Evolutionary conservation across 2,888 invertebrate genomes (phyloP).

Genomic region (Drosophila borealis): DNA sequence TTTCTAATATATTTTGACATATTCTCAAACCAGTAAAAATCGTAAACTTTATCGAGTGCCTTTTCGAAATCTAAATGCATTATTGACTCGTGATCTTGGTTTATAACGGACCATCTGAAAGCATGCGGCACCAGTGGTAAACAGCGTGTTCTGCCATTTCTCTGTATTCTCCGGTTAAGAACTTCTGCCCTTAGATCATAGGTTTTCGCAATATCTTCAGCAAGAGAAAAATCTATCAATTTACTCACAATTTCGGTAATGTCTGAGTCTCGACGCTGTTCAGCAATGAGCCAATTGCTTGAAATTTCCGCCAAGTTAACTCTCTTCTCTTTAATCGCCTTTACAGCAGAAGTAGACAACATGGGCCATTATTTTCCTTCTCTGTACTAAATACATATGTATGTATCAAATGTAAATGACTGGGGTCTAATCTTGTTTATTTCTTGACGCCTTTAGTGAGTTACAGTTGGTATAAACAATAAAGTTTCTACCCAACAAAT

Average conservation of each 20-base stretch:
- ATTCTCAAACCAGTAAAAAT: background rate
- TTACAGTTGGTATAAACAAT: constrained; percentile 4
- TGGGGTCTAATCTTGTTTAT: constrained; percentile 27
- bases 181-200: background rate
- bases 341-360: constrained; percentile 10
- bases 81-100: background rate
- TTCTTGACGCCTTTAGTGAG: constrained; percentile 24
- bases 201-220: background rate
- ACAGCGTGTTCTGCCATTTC: background rate
- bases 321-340: constrained; percentile 18
- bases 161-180: background rate
- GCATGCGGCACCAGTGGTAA: background rate
- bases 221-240: background rate
- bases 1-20: background rate
- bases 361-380: constrained; percentile 33
- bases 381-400: constrained; percentile 24
- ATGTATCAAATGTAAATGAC: constrained; percentile 30
- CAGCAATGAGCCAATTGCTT: background rate
- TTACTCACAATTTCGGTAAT: background rate
- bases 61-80: background rate
- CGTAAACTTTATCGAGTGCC: background rate
- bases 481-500: background rate
- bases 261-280: background rate
- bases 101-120: background rate
- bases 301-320: constrained; percentile 1